Evolutionary conservation across 1,140 invertebrate genomes (phyloP).

Genomic region (Idris sp.): DNA sequence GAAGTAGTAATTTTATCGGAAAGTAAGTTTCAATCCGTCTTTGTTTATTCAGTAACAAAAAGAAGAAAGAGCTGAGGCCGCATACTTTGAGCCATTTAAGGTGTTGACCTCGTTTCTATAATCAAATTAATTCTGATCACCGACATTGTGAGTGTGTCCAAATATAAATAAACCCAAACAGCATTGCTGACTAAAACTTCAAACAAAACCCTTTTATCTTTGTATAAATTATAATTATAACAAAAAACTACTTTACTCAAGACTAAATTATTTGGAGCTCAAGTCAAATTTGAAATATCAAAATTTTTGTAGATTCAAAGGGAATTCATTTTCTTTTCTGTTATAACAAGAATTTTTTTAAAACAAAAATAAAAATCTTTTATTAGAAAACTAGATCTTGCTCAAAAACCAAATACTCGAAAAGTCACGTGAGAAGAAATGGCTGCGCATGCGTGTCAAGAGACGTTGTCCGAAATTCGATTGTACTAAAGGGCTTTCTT

Average conservation of each 20-base stretch:
- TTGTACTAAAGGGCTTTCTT: conserved; percentile 61
- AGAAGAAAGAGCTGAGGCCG: too few relatives aligned
- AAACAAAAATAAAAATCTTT: too few relatives aligned
- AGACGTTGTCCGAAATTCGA: conserved; percentile 55
- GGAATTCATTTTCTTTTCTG: too few relatives aligned
- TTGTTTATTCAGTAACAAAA: background rate
- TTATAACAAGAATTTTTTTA: too few relatives aligned
- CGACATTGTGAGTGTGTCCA: background rate
- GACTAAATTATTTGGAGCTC: too few relatives aligned
- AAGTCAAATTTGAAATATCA: background rate
- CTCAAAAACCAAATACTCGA: conserved; percentile 10
- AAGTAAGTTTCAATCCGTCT: background rate
- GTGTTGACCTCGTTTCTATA: background rate
- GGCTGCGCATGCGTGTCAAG: conserved; percentile 21
- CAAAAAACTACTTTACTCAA: conserved; percentile 29
- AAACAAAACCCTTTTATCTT: conserved; percentile 24
- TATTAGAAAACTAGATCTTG: too few relatives aligned
- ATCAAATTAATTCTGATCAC: conserved; percentile 2
- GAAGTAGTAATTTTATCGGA: background rate
- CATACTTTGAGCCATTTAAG: too few relatives aligned
- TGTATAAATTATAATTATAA: conserved; percentile 12
- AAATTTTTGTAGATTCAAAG: too few relatives aligned
- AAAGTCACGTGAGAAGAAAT: conserved; percentile 29
- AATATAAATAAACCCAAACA: conserved; percentile 21
- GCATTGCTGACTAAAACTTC: background rate